A percentile compares a stretch with the other conserved stretches of the same genome.
Evolutionary conservation across 2,797 vertebrate species (phyloP).

Genomic region (Perodicticus potto): DNA sequence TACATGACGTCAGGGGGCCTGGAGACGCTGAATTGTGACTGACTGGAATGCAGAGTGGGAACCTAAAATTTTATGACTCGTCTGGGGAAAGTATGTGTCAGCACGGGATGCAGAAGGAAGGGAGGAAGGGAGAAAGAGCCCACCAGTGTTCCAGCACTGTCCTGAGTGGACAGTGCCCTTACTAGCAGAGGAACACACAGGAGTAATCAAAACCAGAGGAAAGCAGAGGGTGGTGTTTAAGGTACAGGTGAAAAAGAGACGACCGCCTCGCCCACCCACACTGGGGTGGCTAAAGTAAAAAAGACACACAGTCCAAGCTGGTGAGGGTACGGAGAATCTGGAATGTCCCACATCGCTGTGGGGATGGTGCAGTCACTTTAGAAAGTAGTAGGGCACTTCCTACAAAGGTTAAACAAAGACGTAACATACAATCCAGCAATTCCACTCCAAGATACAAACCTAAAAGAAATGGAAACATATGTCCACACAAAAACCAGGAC

Average conservation of each 20-base stretch:
- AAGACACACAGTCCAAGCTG: background rate
- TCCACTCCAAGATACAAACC: background rate
- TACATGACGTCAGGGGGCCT: background rate
- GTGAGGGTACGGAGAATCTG: background rate
- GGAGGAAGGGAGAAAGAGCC: background rate
- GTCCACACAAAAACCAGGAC: background rate
- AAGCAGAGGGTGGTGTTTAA: background rate
- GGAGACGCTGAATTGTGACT: fast-evolving
- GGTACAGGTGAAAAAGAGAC: background rate
- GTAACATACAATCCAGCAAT: background rate
- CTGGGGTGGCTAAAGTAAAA: background rate
- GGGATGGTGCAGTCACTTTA: background rate
- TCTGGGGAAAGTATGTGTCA: background rate
- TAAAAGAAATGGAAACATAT: background rate
- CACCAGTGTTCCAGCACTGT: background rate
- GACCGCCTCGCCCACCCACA: background rate
- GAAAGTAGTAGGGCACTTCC: background rate
- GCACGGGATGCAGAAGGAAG: background rate
- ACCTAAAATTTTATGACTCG: background rate
- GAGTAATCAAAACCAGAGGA: background rate
- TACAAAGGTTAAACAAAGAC: background rate
- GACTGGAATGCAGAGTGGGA: background rate
- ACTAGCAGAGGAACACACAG: background rate
- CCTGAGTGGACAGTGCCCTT: background rate
- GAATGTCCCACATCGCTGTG: background rate